Base-by-base conservation (phyloP, 2,797 vertebrate species). In the Falco peregrinus region DNA sequence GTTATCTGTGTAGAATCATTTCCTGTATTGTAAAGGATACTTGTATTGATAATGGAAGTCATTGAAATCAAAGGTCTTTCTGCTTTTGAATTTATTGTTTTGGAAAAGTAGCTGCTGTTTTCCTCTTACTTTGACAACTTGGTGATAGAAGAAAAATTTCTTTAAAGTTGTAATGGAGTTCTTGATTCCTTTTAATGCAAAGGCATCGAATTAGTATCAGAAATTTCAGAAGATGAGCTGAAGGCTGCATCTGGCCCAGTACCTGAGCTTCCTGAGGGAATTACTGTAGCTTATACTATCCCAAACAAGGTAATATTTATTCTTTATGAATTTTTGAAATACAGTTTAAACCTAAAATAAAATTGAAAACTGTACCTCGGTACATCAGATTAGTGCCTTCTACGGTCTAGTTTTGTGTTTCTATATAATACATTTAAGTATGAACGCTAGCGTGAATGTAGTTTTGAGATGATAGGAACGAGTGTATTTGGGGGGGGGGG, bases 171-270 rank as follows among this genome's bases (percentile, higher is more conserved):
- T 96, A 88, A 95, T 29, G 21, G 50, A 78, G 12, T 88, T 93
- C 29, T 90, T 21, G 4, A 86, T 95, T 71, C 24, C 6, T 81
- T 95, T 75, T 86, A 59, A 75, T 74, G 78, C 39, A 81, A 93
- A 99, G 99, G 99, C 63, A 99, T 99, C 16, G 99, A 99, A 96
- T 94, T 99, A 79, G 98, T 99, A 39, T 99, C 99, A 9, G 99
- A 99, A 96, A 98, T 98, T 94, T 99, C 99, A 21, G 99, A 99
- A 74, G 98, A 98, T 19, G 99, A 99, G 95, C 93, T 99, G 93
- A 97, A 98, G 92, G 98, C 98, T 56, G 98, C 99, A 57, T 98
- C 98, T 39, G 99, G 99, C 70, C 97, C 98, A 0, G 91, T 98
- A 64, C 99, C 98, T 11, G 98, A 99, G 82, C 98, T 99, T 95